A percentile compares a stretch with the other conserved stretches of the same genome.
These are phyloP conservation scores for Mycteria americana DNA, from an alignment of 2,797 vertebrate species.

Conservation along the genomic window DNA sequence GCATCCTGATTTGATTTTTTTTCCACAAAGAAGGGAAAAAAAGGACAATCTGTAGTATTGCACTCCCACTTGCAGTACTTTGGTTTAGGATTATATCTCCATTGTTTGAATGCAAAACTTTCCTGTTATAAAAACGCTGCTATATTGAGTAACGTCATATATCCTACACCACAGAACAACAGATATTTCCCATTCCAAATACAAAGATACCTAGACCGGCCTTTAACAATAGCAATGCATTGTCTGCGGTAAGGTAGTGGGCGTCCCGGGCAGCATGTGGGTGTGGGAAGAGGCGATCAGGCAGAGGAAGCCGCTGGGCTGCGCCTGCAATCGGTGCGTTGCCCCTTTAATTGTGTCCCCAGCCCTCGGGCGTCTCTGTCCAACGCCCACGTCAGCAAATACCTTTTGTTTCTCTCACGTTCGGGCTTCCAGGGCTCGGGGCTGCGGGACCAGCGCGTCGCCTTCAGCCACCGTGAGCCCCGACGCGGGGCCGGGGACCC, in stretches of 20 bases:
- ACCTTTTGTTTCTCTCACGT: constrained; percentile 83
- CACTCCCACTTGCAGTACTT: neutral
- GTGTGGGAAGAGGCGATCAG: neutral
- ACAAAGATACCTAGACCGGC: neutral
- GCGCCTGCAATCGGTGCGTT: constrained; percentile 61
- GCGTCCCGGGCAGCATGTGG: neutral
- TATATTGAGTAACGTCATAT: neutral
- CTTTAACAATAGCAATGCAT: neutral
- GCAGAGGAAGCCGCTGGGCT: neutral
- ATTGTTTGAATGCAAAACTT: neutral
- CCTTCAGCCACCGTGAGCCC: neutral
- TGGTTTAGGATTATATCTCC: neutral
- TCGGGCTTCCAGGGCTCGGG: constrained; percentile 91
- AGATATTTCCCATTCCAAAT: neutral
- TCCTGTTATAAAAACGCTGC: neutral
- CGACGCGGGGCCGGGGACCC: neutral
- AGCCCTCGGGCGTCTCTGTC: constrained; percentile 87
- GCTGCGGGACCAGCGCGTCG: constrained; percentile 76
- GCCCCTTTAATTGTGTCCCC: constrained; percentile 92
- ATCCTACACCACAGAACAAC: neutral
- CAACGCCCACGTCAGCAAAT: constrained; percentile 63
- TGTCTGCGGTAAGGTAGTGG: neutral
- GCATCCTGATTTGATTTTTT: neutral
- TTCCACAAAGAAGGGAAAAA: neutral
- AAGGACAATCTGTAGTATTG: no score